Evolutionary conservation across 2,888 invertebrate genomes (phyloP), one percentile per base, ranked within the genome.

Genomic region (Synergus gifuensis): DNA sequence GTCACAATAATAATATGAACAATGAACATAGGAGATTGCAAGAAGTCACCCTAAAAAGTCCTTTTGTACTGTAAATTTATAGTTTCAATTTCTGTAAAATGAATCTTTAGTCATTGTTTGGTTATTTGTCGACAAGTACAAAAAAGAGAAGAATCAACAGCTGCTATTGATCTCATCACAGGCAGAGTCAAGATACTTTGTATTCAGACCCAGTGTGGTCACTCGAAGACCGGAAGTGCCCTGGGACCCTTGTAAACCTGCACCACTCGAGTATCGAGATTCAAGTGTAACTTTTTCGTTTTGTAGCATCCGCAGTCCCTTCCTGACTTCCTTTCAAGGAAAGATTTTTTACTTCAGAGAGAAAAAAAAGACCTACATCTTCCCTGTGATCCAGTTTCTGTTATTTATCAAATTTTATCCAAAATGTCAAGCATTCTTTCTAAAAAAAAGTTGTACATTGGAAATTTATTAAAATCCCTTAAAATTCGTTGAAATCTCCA

Each of bases 221-320:
- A 69, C 69, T 69, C 28, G 58, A 69, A 69, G 69, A 49, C 69
- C 69, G 69, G 69, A 69, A 69, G 36, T 69, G 69, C 69, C 69
- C 49, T 46, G 69, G 69, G 69, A 49, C 69, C 28, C 49, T 69
- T 49, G 69, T 69, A 69, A 69, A 49, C 28, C 46, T 69, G 46
- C 69, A 69, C 69, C 69, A 69, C 69, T 69, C 46, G 22, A 69
- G 49, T 69, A 69, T 69, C 69, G 16, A 69, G 69, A 69, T 69
- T 46, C 67, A 22, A 67, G 18, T 40, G 28, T 46, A 44, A 67
- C 46, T 69, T 69, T 49, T 69, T 46, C 46, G 22, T 44, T 66
- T 66, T 44, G 16, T 40, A 14, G 22, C 42, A 46, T 69, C 49
- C 69, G 46, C 40, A 11, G 18, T 28, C 62, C 28, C 28, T 62